Base-by-base conservation (phyloP, 2,888 invertebrate genomes). In the Andricus quercusramuli region DNA sequence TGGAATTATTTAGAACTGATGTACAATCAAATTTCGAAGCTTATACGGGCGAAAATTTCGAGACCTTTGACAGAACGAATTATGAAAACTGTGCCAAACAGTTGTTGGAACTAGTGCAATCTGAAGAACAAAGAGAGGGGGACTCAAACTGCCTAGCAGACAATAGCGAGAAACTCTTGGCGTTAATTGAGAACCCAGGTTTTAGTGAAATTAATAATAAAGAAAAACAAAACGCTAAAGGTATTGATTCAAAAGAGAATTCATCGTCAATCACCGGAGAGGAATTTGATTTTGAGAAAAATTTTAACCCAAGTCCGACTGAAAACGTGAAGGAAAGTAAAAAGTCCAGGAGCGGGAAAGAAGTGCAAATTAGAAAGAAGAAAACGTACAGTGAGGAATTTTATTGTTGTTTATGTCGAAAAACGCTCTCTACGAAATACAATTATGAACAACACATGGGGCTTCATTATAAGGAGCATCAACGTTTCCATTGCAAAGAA, bases 371-470 rank as follows among this genome's bases (percentile, higher is more conserved):
- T 15, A 25, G 22, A 1, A 78, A 68, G 29, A 20, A 77, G 13
- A 83, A 85, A 74, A 79, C 76, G 22, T 80, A 79, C n/a, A 79
- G 62, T 37, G 83, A 85, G 68, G 91, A 88, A 77, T 92, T 89
- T 80, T 86, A 89, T 66, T 93, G 93, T 79, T 86, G 84, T 4
- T 91, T 90, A 62, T 93, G 93, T 78, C 86, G 90, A 9, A 93
- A 92, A 80, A 86, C 87, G 62, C 92, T 93, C 78, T 89, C 90
- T 0, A 91, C 90, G 2, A 88, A 89, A 22, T 90, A 91, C 44
- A 93, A 92, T 82, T 93, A 90, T 78, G 92, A 90, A 66, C 93
- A 93, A 80, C 92, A 93, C 78, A 89, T 92, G 25, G 93, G 92
- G 0, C 91, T 89, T 4, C 93, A 93, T 81, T 92, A 91, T 79